phyloP scores from a whole-genome alignment of 2,888 invertebrate species.

The Alsophila aescularia region DNA sequence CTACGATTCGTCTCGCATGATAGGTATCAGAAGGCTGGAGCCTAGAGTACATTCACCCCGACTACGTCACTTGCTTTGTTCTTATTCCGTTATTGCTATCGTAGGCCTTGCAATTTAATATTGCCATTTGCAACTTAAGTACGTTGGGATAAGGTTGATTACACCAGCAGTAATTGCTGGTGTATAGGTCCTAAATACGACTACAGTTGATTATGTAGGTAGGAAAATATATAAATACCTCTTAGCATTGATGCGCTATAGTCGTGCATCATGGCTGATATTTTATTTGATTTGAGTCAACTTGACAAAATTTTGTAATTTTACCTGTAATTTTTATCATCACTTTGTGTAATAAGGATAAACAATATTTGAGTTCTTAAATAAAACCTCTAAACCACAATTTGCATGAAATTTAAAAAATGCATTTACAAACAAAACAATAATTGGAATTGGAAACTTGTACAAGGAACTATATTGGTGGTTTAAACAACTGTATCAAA shows the following conservation, averaged over 20 bases:
- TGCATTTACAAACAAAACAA: too few relatives aligned
- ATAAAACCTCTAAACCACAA: too few relatives aligned
- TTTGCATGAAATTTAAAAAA: too few relatives aligned
- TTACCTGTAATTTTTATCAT: background rate
- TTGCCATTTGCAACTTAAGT: conserved; percentile 1
- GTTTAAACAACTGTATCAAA: too few relatives aligned
- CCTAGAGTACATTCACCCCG: conserved; percentile 15
- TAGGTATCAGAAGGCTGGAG: conserved; percentile 14
- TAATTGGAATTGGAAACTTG: too few relatives aligned
- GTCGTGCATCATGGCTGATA: background rate
- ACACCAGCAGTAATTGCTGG: background rate
- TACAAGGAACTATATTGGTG: too few relatives aligned
- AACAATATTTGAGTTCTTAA: too few relatives aligned
- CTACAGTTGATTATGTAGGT: background rate
- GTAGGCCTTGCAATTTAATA: too few relatives aligned
- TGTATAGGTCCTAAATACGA: background rate
- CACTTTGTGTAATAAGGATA: too few relatives aligned
- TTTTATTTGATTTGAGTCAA: background rate
- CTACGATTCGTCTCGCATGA: conserved; percentile 19
- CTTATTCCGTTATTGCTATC: conserved; percentile 6
- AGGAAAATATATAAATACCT: background rate
- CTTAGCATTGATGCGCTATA: background rate
- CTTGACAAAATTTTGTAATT: too few relatives aligned
- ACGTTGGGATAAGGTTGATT: conserved; percentile 15
- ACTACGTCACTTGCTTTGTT: conserved; percentile 28